These are phyloP conservation scores for Amblyjoppa fuscipennis DNA, from an alignment of 2,888 invertebrate genomes.

Conservation along the genomic window DNA sequence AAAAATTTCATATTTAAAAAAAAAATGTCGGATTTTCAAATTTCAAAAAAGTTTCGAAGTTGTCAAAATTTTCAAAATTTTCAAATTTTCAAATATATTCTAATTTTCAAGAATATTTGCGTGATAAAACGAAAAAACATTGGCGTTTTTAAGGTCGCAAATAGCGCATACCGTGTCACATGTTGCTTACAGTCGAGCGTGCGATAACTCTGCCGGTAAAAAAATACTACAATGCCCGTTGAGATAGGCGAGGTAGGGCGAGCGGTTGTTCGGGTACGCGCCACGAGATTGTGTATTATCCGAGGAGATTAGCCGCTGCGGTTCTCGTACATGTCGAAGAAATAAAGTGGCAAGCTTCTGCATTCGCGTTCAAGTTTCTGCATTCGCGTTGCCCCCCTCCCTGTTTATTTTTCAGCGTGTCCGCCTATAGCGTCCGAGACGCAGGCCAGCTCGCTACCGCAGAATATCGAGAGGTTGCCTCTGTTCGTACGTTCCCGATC, in stretches of 20 bases:
- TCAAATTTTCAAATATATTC: no score
- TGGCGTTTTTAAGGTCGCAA: no score
- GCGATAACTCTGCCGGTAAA: background rate
- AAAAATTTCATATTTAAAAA: no score
- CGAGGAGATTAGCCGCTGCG: background rate
- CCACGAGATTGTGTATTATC: conserved; percentile 31
- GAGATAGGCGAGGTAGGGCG: background rate
- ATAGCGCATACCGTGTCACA: no score
- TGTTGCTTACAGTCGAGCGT: background rate
- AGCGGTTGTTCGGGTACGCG: background rate
- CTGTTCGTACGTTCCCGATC: conserved; percentile 21
- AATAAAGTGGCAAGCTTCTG: conserved; percentile 40
- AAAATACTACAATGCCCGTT: conserved; percentile 5
- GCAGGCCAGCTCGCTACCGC: conserved; percentile 48
- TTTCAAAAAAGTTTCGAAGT: no score
- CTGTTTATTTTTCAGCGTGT: conserved; percentile 53
- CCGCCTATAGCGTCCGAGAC: conserved; percentile 42
- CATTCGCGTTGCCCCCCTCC: background rate
- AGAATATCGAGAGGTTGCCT: conserved; percentile 29
- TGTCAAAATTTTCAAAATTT: no score
- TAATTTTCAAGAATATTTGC: no score
- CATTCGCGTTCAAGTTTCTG: background rate
- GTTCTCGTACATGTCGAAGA: conserved; percentile 35
- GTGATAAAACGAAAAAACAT: no score
- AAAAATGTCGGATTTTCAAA: no score